Evolutionary conservation across 2,113 vertebrate species (phyloP).

Genomic region (Pteronura brasiliensis): DNA sequence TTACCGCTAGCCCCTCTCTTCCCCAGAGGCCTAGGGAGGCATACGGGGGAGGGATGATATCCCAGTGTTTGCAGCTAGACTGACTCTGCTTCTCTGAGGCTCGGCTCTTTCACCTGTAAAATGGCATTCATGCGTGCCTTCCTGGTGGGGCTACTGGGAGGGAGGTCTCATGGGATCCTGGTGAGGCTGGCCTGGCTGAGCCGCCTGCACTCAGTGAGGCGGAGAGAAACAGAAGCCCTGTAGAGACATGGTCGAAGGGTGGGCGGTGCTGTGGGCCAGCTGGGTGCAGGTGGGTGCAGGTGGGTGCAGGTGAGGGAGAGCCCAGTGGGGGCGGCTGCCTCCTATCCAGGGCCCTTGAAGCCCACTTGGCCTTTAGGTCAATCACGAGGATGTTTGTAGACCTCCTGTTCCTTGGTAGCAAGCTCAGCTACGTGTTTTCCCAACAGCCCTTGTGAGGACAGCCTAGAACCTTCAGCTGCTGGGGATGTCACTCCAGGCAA

Average conservation of each 20-base stretch:
- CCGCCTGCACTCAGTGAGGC: neutral
- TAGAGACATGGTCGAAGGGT: neutral
- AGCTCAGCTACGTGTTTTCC: neutral
- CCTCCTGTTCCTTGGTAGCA: neutral
- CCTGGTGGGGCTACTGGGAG: neutral
- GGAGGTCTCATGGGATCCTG: neutral
- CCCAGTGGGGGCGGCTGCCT: rapidly evolving
- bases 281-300: neutral
- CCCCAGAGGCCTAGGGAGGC: neutral
- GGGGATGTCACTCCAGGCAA: neutral
- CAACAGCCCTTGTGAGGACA: neutral
- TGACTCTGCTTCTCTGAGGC: neutral
- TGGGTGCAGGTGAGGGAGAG: neutral
- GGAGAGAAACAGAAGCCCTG: neutral
- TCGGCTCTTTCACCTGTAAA: neutral
- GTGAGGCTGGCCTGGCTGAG: neutral
- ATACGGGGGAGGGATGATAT: rapidly evolving
- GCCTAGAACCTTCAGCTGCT: neutral
- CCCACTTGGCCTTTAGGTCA: neutral
- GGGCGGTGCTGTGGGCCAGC: rapidly evolving
- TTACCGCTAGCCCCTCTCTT: rapidly evolving
- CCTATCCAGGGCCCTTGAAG: neutral
- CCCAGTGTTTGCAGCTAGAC: neutral
- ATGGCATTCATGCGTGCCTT: neutral
- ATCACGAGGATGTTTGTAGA: neutral